Percentiles rank a stretch among this genome's conserved stretches.
Conservation (phyloP, 37 sponge, comb jelly and placozoan species). For the Halisarca cf. caerulea region DNA sequence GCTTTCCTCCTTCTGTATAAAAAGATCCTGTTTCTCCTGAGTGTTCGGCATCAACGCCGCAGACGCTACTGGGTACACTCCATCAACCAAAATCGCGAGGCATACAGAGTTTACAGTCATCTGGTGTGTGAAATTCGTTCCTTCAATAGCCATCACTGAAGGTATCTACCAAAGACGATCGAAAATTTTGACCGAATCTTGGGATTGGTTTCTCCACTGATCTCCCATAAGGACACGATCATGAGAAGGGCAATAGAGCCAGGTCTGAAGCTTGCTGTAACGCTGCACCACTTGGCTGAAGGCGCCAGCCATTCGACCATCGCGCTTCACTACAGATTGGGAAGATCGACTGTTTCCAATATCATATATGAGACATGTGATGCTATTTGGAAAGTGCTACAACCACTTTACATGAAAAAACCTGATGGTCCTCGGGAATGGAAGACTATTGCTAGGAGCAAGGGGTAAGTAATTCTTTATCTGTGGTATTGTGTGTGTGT, state of each 20-base stretch:
- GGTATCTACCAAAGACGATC: not conserved
- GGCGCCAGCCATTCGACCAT: not conserved
- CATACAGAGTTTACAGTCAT: not conserved
- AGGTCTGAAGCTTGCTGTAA: not conserved
- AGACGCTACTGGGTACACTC: conserved; percentile 1
- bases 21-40: not conserved
- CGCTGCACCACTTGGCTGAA: conserved; percentile 1
- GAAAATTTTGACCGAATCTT: not conserved
- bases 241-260: conserved; percentile 10
- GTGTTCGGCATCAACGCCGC: not conserved
- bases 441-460: too few relatives aligned
- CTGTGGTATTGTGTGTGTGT: too few relatives aligned
- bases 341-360: too few relatives aligned
- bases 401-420: too few relatives aligned
- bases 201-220: not conserved
- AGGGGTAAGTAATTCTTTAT: too few relatives aligned
- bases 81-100: not conserved
- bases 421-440: too few relatives aligned
- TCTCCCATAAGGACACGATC: not conserved
- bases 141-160: not conserved
- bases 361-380: too few relatives aligned
- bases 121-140: not conserved
- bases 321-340: too few relatives aligned
- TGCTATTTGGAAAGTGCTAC: too few relatives aligned
- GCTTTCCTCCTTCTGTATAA: not conserved